Base-by-base conservation (phyloP, 2,113 vertebrate genomes). In the Caretta caretta region DNA sequence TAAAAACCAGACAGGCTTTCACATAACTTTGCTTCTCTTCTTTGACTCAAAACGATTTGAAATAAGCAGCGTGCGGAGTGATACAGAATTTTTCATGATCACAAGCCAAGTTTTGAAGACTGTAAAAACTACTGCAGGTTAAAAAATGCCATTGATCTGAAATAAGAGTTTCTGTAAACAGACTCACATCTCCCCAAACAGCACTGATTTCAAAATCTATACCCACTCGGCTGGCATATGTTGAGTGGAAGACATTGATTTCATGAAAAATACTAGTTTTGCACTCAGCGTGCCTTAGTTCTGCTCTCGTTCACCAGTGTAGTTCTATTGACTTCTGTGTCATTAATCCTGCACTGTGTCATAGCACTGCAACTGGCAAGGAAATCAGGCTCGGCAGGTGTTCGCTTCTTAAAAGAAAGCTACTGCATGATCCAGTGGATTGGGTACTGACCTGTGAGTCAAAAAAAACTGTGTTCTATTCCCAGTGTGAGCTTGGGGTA, bases 1-100 rank as follows among this genome's bases (percentile, higher is more conserved):
- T 95, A 92, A 96, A 97, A 95, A 22, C 24, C 38, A 17, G 80
- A 76, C 51, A 80, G 38, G 78, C 51, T 96, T 92, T 91, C 35
- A 48, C 78, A 93, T 90, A 95, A 91, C 65, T 35, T 35, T 35
- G 29, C 31, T 65, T 62, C 12, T 93, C 62, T 54, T 59, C 86
- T 87, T 80, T 2, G 19, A 84, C 76, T 95, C 87, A 88, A 29
- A 86, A 38, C 29, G 12, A 86, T 78, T 86, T 72, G 90, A 92
- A 94, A 80, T 31, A 89, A 88, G 53, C 53, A 76, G 87, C 31
- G 83, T 87, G 8, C 84, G 87, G 90, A 88, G 96, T 31, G 89
- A 82, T 83, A 53, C 1, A 86, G 95, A 95, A 91, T 56, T 14
- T 88, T 92, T 76, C 0, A 0, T 76, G 65, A 46, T 56, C 76